A percentile compares a stretch with the other conserved stretches of the same genome.
phyloP scores from a whole-genome alignment of 1,140 invertebrate species.

The Mactra quadrangularis region DNA sequence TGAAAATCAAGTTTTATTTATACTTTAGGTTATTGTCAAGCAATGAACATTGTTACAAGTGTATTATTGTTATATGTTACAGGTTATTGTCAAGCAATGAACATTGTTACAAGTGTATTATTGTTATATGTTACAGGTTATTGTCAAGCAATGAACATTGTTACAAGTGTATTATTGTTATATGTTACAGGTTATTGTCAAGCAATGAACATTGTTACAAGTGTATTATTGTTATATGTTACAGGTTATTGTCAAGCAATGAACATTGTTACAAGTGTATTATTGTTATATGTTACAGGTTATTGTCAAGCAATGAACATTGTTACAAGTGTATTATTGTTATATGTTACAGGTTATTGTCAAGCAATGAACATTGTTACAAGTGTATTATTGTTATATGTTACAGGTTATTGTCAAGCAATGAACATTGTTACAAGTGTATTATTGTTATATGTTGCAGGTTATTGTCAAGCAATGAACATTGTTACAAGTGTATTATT shows the following conservation, averaged over 20 bases:
- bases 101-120: conserved; percentile 98
- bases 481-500: too few species aligned
- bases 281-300: conserved; percentile 90
- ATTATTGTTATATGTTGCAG: too few species aligned
- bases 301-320: conserved; percentile 99
- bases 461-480: too few species aligned
- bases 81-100: conserved; percentile 99
- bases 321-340: conserved; percentile 96
- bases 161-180: not conserved
- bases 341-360: conserved; percentile 87
- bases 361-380: conserved; percentile 1
- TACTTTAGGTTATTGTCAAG: conserved; percentile 94
- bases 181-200: too few species aligned
- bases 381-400: conserved; percentile 84
- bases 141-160: conserved; percentile 4
- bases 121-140: too few species aligned
- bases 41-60: conserved; percentile 99
- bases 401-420: conserved; percentile 84
- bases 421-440: conserved; percentile 4
- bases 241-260: conserved; percentile 97
- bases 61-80: conserved; percentile 90
- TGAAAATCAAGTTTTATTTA: too few species aligned
- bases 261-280: conserved; percentile 98
- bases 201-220: not conserved
- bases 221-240: not conserved